These are phyloP conservation scores for Cyclopterus lumpus DNA, from an alignment of 2,797 vertebrate genomes.

Conservation along the genomic window DNA sequence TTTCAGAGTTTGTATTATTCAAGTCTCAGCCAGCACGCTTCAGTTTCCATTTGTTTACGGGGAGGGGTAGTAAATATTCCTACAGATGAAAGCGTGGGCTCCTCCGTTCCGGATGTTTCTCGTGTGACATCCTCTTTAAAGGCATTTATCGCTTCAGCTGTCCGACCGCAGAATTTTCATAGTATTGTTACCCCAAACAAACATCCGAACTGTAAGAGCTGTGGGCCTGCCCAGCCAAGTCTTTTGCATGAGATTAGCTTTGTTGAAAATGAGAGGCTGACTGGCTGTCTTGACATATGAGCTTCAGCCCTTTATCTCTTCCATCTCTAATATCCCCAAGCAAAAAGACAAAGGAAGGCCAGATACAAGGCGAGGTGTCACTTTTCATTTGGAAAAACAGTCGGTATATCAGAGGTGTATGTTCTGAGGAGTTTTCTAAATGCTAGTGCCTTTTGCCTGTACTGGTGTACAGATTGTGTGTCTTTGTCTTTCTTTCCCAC, in stretches of 20 bases:
- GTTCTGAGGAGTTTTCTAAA: slow-evolving; percentile 4
- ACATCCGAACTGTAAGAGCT: slow-evolving; percentile 67
- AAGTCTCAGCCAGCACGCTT: slow-evolving; percentile 33
- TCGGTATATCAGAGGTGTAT: slow-evolving; percentile 8
- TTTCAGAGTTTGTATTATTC: slow-evolving; percentile 44
- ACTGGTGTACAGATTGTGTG: background rate
- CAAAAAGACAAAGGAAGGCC: slow-evolving; percentile 72
- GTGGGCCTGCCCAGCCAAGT: slow-evolving; percentile 70
- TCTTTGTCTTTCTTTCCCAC: slow-evolving; percentile 26
- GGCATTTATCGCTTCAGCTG: slow-evolving; percentile 55
- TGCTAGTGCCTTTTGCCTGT: slow-evolving; percentile 5
- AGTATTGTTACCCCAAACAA: slow-evolving; percentile 75
- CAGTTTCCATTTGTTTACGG: slow-evolving; percentile 51
- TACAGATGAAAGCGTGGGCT: slow-evolving; percentile 52
- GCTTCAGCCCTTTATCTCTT: slow-evolving; percentile 61
- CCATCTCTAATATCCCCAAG: slow-evolving; percentile 68
- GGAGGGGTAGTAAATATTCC: slow-evolving; percentile 36
- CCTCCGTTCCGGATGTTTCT: slow-evolving; percentile 63
- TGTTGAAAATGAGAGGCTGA: slow-evolving; percentile 46
- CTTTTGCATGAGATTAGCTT: slow-evolving; percentile 59
- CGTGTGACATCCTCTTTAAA: slow-evolving; percentile 28
- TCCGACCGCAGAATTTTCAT: slow-evolving; percentile 61
- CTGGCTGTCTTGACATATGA: slow-evolving; percentile 61
- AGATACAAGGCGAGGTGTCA: slow-evolving; percentile 58
- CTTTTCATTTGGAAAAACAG: slow-evolving; percentile 57